A percentile compares a stretch with the other conserved stretches of the same genome.
Evolutionary conservation across 2,113 vertebrate species (phyloP).

Genomic region (Trogon surrucura): DNA sequence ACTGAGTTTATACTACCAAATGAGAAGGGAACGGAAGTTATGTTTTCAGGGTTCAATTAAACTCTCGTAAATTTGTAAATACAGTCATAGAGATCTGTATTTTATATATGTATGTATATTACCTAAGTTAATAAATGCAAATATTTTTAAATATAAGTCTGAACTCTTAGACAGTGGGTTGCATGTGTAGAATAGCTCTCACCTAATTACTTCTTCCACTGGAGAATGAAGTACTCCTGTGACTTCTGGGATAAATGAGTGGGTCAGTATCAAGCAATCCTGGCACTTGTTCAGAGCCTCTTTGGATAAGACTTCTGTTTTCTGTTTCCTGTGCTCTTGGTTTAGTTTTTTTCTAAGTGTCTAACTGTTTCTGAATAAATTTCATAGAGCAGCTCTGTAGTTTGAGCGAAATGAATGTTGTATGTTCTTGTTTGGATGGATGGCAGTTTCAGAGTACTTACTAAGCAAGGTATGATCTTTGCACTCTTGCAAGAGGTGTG

Average conservation of each 20-base stretch:
- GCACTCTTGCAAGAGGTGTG: not conserved
- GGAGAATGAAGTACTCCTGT: not conserved
- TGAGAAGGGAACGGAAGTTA: not conserved
- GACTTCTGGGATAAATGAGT: not conserved
- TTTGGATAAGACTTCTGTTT: not conserved
- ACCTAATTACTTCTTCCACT: slow-evolving; percentile 4
- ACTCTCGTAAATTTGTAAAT: not conserved
- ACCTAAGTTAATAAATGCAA: slow-evolving; percentile 23
- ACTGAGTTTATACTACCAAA: not conserved
- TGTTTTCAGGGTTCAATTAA: slow-evolving; percentile 28
- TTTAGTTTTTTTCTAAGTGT: not conserved
- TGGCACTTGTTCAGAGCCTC: not conserved
- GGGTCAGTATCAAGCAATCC: not conserved
- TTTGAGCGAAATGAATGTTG: not conserved
- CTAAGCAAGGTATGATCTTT: not conserved
- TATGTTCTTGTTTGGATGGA: not conserved
- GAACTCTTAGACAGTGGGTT: not conserved
- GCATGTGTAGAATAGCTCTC: not conserved
- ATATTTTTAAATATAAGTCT: not conserved
- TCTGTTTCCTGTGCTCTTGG: not conserved
- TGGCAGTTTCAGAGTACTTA: slow-evolving; percentile 26
- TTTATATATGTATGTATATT: not conserved
- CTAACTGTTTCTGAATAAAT: not conserved
- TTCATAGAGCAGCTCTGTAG: not conserved
- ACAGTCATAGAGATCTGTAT: not conserved